Conservation (phyloP, 2,888 invertebrate genomes). For the Dicyrtomina minuta region DNA sequence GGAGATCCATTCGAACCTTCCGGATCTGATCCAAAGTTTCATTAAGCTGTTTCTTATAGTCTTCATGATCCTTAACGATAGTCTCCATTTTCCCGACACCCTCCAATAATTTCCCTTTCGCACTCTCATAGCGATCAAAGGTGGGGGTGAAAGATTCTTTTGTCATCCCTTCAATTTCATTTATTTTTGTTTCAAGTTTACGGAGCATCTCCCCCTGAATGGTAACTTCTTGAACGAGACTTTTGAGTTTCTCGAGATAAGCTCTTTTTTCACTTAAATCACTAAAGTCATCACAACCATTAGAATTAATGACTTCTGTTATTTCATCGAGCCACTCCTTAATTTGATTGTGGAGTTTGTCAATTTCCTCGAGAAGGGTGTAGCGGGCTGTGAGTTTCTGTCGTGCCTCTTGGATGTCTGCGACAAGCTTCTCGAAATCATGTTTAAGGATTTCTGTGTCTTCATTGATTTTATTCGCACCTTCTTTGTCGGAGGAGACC, state of each 20-base stretch:
- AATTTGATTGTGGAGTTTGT: constrained; percentile 73
- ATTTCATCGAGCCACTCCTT: constrained; percentile 86
- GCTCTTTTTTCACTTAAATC: constrained; percentile 90
- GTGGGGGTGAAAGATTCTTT: constrained; percentile 66
- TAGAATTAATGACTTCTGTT: constrained; percentile 75
- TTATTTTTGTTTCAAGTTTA: constrained; percentile 71
- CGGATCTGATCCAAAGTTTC: constrained; percentile 84
- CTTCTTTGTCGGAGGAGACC: constrained; percentile 85
- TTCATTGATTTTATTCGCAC: constrained; percentile 85
- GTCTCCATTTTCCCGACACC: constrained; percentile 63
- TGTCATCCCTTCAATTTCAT: constrained; percentile 69
- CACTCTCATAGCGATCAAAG: constrained; percentile 69
- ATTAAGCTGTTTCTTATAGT: constrained; percentile 78
- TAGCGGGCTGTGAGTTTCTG: constrained; percentile 73
- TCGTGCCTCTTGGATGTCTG: constrained; percentile 76
- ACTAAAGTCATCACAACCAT: constrained; percentile 70
- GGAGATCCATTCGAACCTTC: constrained; percentile 75
- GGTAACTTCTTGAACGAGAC: constrained; percentile 77
- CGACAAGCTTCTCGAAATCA: constrained; percentile 84
- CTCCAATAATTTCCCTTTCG: constrained; percentile 60
- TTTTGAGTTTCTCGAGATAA: constrained; percentile 81
- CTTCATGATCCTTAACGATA: constrained; percentile 82
- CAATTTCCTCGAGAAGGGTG: constrained; percentile 80
- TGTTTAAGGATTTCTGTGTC: constrained; percentile 84
- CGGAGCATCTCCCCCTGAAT: constrained; percentile 77